A percentile compares a stretch with the other conserved stretches of the same genome.
phyloP scores from a whole-genome alignment of 2,888 invertebrate species.

The Eristalis tenax region DNA sequence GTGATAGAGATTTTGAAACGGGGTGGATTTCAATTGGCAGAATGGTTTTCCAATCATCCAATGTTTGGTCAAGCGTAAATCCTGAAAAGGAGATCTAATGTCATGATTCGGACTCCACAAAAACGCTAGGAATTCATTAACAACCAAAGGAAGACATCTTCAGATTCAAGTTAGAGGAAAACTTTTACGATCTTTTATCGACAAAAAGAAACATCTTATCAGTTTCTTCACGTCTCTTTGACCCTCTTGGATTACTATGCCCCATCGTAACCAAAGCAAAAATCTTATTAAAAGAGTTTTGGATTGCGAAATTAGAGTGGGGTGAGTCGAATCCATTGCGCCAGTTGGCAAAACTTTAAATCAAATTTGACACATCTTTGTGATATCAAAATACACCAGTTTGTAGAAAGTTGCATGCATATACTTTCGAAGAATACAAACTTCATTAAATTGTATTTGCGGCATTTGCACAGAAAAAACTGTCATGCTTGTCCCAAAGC shows the following conservation, averaged over 20 bases:
- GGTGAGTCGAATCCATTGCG: no score
- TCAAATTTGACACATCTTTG: no score
- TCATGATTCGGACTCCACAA: slow-evolving; percentile 20
- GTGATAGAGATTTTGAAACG: background rate
- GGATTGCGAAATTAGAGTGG: no score
- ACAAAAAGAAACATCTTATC: slow-evolving; percentile 43
- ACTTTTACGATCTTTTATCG: background rate
- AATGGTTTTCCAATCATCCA: background rate
- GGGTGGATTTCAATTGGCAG: slow-evolving; percentile 27
- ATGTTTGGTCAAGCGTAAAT: background rate
- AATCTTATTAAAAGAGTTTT: no score
- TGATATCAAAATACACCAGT: slow-evolving; percentile 10
- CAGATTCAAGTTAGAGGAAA: no score
- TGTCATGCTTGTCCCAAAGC: slow-evolving; percentile 41
- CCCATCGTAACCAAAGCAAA: no score
- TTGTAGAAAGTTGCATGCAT: no score
- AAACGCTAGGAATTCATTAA: slow-evolving; percentile 30
- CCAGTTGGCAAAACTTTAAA: background rate
- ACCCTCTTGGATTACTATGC: slow-evolving; percentile 22
- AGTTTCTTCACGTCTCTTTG: slow-evolving; percentile 27
- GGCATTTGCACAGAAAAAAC: background rate
- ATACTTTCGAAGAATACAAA: background rate
- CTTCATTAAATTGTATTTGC: no score
- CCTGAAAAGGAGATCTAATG: slow-evolving; percentile 28
- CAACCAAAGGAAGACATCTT: slow-evolving; percentile 24